Evolutionary conservation across 2,888 invertebrate genomes (phyloP), one percentile per base, ranked within the genome.

Genomic region (Hemicrepidius hirtus): DNA sequence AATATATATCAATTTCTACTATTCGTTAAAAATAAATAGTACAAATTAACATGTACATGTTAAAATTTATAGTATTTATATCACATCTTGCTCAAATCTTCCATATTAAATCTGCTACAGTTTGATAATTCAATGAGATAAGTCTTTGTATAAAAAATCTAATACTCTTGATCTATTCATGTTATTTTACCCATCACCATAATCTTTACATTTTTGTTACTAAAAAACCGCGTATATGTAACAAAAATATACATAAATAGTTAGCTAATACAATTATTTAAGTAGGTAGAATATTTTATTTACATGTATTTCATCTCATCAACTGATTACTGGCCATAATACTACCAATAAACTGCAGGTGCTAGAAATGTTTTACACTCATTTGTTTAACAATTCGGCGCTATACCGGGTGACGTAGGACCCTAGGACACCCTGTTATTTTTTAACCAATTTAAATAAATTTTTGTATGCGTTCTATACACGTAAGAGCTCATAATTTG

Each of bases 201-300:
- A 62, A 59, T 68, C 49, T 53, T 68, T 69, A 53, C 41, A 46
- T 46, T 49, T 41, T 68, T 64, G 66, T 67, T 68, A 59, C 59
- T 64, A 60, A 18, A n/a, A 50, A 71, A 67, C 28, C 18, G 68
- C 20, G 37, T 53, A 64, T 49, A 55, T 50, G 72, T 72, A 72
- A 72, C 68, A 72, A 72, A 72, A 72, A 72, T 72, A 72, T 72
- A 63, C 72, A 72, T 64, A 72, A 72, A 68, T 59, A 68, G 64
- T 72, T 72, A 55, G 49, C 59, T 68, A 68, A 55, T 40, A 32
- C 60, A 62, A 46, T 71, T 41, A 53, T 55, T 59, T 69, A 60
- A 67, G 32, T 72, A 67, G 20, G 28, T 40, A 50, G n/a, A n/a
- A n/a, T 55, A 37, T 53, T 24, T 53, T 67, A 72, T 72, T 46